Evolutionary conservation across 1,140 invertebrate species (phyloP).

Genomic region (Eurosta solidaginis): DNA sequence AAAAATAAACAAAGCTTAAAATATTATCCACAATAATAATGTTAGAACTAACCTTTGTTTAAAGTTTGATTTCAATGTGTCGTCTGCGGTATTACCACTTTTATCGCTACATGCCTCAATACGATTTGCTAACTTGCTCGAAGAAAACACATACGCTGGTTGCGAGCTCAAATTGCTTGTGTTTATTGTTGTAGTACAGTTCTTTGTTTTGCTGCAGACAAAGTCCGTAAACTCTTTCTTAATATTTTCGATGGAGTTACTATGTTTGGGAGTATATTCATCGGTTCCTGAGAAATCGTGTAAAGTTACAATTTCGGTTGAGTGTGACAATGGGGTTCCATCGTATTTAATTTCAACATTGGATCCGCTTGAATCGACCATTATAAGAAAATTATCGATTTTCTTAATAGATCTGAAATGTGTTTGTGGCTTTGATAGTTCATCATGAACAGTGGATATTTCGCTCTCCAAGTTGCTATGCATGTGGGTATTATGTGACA

Average conservation of each 20-base stretch:
- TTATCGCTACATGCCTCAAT: too few relatives aligned
- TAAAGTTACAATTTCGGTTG: not conserved
- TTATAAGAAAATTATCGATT: not conserved
- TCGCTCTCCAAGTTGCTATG: not conserved
- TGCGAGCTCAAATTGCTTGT: too few relatives aligned
- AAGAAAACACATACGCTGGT: too few relatives aligned
- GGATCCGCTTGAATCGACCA: not conserved
- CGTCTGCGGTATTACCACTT: too few relatives aligned
- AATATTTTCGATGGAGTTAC: too few relatives aligned
- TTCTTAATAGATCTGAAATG: not conserved
- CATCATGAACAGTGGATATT: not conserved
- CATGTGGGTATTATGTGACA: too few relatives aligned
- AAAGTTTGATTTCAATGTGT: not conserved
- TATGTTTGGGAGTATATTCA: too few relatives aligned
- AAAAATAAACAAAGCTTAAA: not conserved
- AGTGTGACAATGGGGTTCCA: not conserved
- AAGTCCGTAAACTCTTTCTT: too few relatives aligned
- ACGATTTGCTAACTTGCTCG: too few relatives aligned
- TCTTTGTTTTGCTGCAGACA: too few relatives aligned
- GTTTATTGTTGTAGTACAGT: too few relatives aligned
- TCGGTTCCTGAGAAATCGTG: not conserved
- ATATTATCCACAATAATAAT: not conserved
- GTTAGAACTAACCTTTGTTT: not conserved
- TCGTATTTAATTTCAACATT: not conserved
- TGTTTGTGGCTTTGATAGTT: not conserved